Evolutionary conservation across 2,113 vertebrate species (phyloP).

Genomic region (Charina bottae): DNA sequence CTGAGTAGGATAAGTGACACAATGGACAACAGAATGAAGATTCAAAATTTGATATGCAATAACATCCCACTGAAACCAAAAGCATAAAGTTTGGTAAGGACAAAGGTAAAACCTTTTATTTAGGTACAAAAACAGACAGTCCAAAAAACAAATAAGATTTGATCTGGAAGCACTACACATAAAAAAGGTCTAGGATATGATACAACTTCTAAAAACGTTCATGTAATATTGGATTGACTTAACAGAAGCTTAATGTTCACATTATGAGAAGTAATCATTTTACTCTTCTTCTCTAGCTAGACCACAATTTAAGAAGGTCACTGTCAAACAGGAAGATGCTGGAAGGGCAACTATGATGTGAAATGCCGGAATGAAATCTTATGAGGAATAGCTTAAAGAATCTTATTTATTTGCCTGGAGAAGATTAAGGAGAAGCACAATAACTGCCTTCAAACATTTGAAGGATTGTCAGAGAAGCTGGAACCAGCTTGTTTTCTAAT

Average conservation of each 20-base stretch:
- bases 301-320: not conserved
- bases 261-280: not conserved
- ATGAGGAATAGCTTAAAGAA: not conserved
- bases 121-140: not conserved
- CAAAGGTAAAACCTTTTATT: not conserved
- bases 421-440: not conserved
- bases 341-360: not conserved
- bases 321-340: not conserved
- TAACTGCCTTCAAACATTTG: not conserved
- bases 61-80: not conserved
- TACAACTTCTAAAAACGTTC: not conserved
- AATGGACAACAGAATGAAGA: not conserved
- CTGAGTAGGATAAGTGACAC: not conserved
- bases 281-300: not conserved
- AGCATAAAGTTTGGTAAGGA: not conserved
- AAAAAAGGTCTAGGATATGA: not conserved
- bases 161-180: not conserved
- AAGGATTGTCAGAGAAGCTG: not conserved
- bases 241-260: not conserved
- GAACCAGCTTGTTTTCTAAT: not conserved
- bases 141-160: not conserved
- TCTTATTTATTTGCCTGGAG: not conserved
- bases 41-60: not conserved
- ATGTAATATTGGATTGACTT: not conserved
- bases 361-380: not conserved